These are phyloP conservation scores for Oenanthe melanoleuca DNA, from an alignment of 2,113 vertebrate species.

Conservation along the genomic window DNA sequence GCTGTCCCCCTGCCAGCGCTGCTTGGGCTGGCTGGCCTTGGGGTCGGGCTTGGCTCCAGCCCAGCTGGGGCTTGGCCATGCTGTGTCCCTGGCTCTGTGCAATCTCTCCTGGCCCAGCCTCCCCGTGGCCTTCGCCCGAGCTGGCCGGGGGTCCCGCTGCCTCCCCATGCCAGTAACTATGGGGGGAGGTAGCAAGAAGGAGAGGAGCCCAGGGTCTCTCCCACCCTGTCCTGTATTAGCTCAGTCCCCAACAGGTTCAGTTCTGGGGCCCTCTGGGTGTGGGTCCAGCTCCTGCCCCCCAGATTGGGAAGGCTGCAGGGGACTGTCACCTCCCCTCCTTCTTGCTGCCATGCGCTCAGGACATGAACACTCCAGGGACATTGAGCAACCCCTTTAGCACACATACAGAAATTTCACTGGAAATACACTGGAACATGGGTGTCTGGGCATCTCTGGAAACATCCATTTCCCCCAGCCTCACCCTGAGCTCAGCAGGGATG, in stretches of 20 bases:
- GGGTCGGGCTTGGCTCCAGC: too few species aligned
- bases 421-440: background rate
- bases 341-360: background rate
- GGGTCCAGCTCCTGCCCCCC: background rate
- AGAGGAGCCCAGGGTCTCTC: too few species aligned
- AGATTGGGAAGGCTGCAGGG: background rate
- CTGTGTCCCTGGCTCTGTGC: too few species aligned
- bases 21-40: too few species aligned
- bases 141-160: background rate
- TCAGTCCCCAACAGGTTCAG: accelerated
- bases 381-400: background rate
- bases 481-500: too few species aligned
- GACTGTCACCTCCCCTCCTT: background rate
- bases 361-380: background rate
- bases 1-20: too few species aligned
- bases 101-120: too few species aligned
- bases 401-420: too few species aligned
- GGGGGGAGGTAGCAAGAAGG: background rate
- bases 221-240: too few species aligned
- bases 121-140: too few species aligned
- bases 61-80: too few species aligned
- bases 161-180: accelerated
- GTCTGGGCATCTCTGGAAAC: background rate
- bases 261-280: background rate
- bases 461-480: too few species aligned